These are phyloP conservation scores for Bungarus multicinctus DNA, from an alignment of 2,113 vertebrate species.

Conservation along the genomic window DNA sequence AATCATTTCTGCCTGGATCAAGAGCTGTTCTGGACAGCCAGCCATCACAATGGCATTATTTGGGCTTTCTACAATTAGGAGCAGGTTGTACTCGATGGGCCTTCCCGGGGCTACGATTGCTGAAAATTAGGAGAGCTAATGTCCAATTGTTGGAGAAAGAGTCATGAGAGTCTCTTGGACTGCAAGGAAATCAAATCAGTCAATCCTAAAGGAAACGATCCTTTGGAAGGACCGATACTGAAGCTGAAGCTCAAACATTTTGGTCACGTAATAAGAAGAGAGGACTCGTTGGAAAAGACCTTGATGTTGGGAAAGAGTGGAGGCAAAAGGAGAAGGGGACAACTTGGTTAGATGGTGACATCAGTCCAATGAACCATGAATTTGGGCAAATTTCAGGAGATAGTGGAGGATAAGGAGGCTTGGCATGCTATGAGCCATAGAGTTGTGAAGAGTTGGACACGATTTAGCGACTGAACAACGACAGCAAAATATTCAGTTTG, in stretches of 20 bases:
- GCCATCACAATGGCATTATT: background rate
- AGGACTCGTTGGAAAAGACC: background rate
- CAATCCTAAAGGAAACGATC: background rate
- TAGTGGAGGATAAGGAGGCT: background rate
- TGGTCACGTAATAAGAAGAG: background rate
- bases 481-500: background rate
- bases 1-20: background rate
- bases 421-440: background rate
- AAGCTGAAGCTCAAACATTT: background rate
- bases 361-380: background rate
- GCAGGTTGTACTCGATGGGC: background rate
- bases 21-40: background rate
- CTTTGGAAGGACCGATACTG: background rate
- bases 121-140: background rate
- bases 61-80: background rate
- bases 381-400: background rate
- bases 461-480: background rate
- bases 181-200: background rate
- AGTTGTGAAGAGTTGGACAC: background rate
- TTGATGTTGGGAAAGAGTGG: background rate
- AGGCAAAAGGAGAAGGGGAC: no score
- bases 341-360: background rate
- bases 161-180: no score
- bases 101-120: background rate
- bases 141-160: background rate